Percentiles rank a stretch among this genome's conserved stretches.
phyloP scores from a whole-genome alignment of 2,113 vertebrate genomes.

The Strigops habroptila region DNA sequence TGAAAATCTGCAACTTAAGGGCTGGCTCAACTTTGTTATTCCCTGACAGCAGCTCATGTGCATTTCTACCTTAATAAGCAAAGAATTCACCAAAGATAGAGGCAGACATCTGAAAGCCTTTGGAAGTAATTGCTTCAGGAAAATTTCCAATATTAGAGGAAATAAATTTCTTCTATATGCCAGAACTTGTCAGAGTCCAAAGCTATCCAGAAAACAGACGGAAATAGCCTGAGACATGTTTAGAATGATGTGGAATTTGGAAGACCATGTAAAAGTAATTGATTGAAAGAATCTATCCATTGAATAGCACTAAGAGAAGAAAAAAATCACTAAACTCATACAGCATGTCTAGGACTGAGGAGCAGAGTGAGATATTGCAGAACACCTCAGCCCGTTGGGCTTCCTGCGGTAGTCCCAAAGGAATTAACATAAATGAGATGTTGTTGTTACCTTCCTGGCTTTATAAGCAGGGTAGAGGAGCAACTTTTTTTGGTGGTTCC shows the following conservation, averaged over 20 bases:
- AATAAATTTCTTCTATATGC: background rate
- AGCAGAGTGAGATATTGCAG: background rate
- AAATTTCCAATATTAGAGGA: background rate
- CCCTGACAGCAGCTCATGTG: background rate
- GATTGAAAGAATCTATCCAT: background rate
- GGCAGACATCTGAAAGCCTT: background rate
- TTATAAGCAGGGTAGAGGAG: background rate
- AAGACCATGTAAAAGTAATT: background rate
- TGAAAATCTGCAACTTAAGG: background rate
- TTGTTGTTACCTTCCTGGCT: background rate
- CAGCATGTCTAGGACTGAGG: background rate
- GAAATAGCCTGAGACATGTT: background rate
- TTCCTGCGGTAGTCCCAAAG: background rate
- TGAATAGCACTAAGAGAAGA: background rate
- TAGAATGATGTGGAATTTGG: background rate
- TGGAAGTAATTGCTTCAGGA: background rate
- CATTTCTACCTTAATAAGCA: constrained; percentile 19
- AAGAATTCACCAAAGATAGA: background rate
- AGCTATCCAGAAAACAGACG: background rate
- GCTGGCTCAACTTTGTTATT: background rate
- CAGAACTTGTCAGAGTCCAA: constrained; percentile 4
- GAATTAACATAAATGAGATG: background rate
- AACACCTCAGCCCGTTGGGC: background rate
- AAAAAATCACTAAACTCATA: background rate
- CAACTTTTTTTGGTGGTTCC: background rate